A percentile compares a stretch with the other conserved stretches of the same genome.
Conservation (phyloP, 1,140 invertebrate species). For the Pissodes strobi region DNA sequence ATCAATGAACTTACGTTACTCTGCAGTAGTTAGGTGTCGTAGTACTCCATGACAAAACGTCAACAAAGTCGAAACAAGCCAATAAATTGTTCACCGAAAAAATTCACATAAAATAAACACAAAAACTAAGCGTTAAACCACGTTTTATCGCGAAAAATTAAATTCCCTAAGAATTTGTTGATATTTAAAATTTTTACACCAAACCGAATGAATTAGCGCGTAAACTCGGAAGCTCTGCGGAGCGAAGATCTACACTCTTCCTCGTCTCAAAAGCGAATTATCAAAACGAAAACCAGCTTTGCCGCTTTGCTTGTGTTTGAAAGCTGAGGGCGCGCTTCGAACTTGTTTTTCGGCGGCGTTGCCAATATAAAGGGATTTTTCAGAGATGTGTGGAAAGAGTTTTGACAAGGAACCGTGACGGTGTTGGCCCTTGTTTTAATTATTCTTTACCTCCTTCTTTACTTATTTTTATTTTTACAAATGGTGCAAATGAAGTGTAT, state of each 20-base stretch:
- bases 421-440: too few species aligned
- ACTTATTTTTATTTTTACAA: too few species aligned
- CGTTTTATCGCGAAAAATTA: background rate
- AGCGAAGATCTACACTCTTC: constrained; percentile 12
- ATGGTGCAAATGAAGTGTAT: too few species aligned
- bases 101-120: constrained; percentile 20
- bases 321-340: constrained; percentile 27
- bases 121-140: constrained; percentile 9
- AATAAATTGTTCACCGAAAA: background rate
- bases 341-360: constrained; percentile 21
- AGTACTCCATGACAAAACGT: constrained; percentile 20
- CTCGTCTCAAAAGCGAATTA: constrained; percentile 26
- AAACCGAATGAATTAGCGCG: constrained; percentile 1
- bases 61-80: constrained; percentile 4
- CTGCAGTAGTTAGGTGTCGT: constrained; percentile 15
- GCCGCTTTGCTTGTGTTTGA: constrained; percentile 18
- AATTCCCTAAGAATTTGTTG: background rate
- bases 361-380: constrained; percentile 23
- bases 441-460: too few species aligned
- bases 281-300: constrained; percentile 2
- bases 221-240: constrained; percentile 17
- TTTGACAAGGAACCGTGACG: too few species aligned
- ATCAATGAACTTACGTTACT: constrained; percentile 10
- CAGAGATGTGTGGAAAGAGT: too few species aligned
- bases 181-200: background rate